Base-by-base conservation (phyloP, 2,797 vertebrate species). In the Siniperca undulata region DNA sequence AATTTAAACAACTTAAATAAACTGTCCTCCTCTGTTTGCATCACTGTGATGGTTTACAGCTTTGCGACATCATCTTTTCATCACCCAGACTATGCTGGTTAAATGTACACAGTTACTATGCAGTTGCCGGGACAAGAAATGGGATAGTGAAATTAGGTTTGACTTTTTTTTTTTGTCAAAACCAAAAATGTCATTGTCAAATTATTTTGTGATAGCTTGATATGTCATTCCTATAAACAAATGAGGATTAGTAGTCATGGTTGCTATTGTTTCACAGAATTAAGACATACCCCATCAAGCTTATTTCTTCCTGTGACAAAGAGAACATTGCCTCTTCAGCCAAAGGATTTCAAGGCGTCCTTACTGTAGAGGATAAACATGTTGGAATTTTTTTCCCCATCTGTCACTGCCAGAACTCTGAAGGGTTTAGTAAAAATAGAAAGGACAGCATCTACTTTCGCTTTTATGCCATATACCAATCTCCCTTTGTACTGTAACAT, bases 331-430 rank as follows among this genome's bases (percentile, higher is more conserved):
- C 34, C 36, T 79, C 46, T 58, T 38, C 36, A 71, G 24, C 53
- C 62, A 80, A 80, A 76, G 19, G 14, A 74, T 81, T 68, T 62
- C 40, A 72, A 61, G 5, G 16, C 34, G 14, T 46, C 24, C 46
- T 70, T 34, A 19, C 16, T 30, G 7, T 17, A 52, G 24, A 78
- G 14, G n/a, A 59, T 53, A 73, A 71, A 82, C 20, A 64, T 56
- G 38, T 34, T 67, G 42, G 20, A 1, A 50, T 67, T 5, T 20
- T 62, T 7, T 60, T 79, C 56, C 2, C 58, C 27, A 64, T 59
- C 44, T 1, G 38, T 42, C 65, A n/a, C 11, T 62, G 59, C 48
- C 69, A 65, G 22, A 66, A 55, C 67, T 74, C 42, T 72, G 10
- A 76, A 44, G 55, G 48, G 27, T 0, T 59, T 70, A 46, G 13